Percentiles rank a stretch among this genome's conserved stretches.
These are phyloP conservation scores for Calcarius lapponicus DNA, from an alignment of 2,797 vertebrate genomes.

Conservation along the genomic window DNA sequence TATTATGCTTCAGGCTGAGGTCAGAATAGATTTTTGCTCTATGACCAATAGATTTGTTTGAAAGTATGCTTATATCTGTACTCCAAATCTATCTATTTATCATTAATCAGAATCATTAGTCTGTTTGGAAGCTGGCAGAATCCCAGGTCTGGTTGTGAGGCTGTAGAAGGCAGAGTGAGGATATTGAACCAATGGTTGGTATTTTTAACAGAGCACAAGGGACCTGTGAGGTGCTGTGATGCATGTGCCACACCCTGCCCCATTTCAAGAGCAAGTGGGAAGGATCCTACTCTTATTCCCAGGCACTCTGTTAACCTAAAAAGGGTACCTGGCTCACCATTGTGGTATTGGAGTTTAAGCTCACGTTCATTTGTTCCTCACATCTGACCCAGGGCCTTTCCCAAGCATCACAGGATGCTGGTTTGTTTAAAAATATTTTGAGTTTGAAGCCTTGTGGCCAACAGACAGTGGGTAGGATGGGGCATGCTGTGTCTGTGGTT, in stretches of 20 bases:
- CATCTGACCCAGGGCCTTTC: background rate
- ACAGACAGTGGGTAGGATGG: background rate
- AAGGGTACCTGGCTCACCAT: background rate
- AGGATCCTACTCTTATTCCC: background rate
- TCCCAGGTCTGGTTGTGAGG: background rate
- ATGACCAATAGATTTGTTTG: background rate
- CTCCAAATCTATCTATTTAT: background rate
- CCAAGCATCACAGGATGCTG: background rate
- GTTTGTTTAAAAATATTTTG: background rate
- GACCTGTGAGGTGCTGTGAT: too few relatives aligned
- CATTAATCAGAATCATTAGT: background rate
- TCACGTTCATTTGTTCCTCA: background rate
- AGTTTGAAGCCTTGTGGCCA: background rate
- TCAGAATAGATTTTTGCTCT: background rate
- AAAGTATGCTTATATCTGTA: background rate
- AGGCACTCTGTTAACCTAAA: background rate
- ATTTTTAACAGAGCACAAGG: background rate
- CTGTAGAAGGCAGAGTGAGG: background rate
- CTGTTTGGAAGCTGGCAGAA: background rate
- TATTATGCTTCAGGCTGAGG: background rate
- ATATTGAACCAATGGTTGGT: background rate
- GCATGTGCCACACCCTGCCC: background rate
- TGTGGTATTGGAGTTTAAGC: background rate
- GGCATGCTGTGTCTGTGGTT: accelerated
- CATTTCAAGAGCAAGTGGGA: background rate